Base-by-base conservation (phyloP, 2,113 vertebrate species). In the Callospermophilus lateralis region DNA sequence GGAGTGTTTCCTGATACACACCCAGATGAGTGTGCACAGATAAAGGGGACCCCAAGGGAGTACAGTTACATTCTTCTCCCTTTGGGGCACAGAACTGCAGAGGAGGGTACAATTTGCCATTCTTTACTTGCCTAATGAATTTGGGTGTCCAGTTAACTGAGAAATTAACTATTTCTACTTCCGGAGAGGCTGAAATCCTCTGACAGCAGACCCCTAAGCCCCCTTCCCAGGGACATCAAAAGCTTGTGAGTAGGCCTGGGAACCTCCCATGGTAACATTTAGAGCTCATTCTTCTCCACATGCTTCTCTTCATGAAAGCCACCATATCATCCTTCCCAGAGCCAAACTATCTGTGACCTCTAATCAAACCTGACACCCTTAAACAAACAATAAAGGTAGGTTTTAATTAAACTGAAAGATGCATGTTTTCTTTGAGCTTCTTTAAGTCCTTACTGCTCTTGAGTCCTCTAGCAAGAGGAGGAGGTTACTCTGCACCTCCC, bases 301-400 rank as follows among this genome's bases (percentile, higher is more conserved):
- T 30, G 51, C 34, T 93, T 92, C 30, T 67, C 37, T 91, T 55
- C 65, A 12, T 48, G 10, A 67, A 76, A 26, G 7, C 79, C 55
- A 45, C 45, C 45, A 1, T 45, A n/a, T 42, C 7, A 7, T 80
- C 37, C 93, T 86, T 65, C 67, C 67, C 55, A 48, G 65, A 65
- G 51, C 39, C 76, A 53, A 10, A 26, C 53, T 58, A 7, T 74
- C 20, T 9, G 79, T 70, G 96, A 80, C 84, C 51, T 97, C 86
- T 83, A 61, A 45, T 34, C 19, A 6, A 84, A 95, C 93, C 72
- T 70, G 93, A 96, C 73, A 90, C 30, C 19, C 78, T 65, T 70
- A 89, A 55, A 77, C 45, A 84, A 83, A 95, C 53, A 93, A 94
- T 65, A n/a, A 93, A 92, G 98, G 80, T 7, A 77, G 11, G 26